These are phyloP conservation scores for Leptogaster cylindrica DNA, from an alignment of 2,888 invertebrate species.

Conservation along the genomic window DNA sequence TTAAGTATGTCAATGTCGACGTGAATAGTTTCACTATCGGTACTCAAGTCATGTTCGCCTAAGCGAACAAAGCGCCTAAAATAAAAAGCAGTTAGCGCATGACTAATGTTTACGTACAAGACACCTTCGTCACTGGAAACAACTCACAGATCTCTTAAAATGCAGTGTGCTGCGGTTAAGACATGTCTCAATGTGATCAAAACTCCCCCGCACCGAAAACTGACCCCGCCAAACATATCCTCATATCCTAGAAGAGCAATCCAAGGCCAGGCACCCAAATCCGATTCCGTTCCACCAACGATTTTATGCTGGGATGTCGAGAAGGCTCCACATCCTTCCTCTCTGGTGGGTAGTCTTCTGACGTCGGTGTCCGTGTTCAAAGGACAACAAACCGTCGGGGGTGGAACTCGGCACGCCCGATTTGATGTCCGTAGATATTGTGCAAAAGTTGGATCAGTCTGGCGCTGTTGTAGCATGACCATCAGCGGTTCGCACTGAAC, in stretches of 20 bases:
- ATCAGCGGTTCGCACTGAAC: conserved; percentile 52
- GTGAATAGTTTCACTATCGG: conserved; percentile 67
- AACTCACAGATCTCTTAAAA: conserved; percentile 55
- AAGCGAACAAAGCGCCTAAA: conserved; percentile 72
- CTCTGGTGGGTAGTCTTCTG: conserved; percentile 54
- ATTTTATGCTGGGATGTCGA: conserved; percentile 67
- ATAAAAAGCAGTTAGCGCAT: too few species aligned
- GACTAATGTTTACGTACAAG: background rate
- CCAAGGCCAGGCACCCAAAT: conserved; percentile 81
- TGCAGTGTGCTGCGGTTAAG: conserved; percentile 67
- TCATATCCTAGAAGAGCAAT: conserved; percentile 72
- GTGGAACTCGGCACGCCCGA: conserved; percentile 51
- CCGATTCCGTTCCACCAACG: conserved; percentile 75
- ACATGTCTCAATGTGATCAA: conserved; percentile 66
- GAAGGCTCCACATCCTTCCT: conserved; percentile 70
- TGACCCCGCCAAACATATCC: conserved; percentile 55
- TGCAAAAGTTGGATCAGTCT: conserved; percentile 52
- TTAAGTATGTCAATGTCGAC: conserved; percentile 64
- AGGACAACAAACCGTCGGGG: conserved; percentile 57
- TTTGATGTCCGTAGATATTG: conserved; percentile 55
- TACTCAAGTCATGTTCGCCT: conserved; percentile 77
- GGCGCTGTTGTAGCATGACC: conserved; percentile 50
- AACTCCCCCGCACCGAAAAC: conserved; percentile 65
- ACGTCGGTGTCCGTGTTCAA: conserved; percentile 49
- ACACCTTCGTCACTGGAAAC: too few species aligned